phyloP scores from a whole-genome alignment of 1,140 invertebrate genomes.

The Pararge aegeria region DNA sequence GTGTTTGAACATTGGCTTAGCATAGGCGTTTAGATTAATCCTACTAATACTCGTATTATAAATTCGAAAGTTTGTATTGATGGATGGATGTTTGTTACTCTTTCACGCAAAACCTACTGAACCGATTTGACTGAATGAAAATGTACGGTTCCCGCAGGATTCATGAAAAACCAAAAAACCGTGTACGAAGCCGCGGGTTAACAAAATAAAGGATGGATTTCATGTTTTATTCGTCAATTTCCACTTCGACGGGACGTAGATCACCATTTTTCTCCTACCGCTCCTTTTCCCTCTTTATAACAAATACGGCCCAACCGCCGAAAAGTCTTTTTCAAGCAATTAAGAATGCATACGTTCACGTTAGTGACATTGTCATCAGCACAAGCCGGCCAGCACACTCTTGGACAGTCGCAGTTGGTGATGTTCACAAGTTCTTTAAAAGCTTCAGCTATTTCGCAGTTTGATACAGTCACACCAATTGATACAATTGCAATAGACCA shows the following conservation, averaged over 20 bases:
- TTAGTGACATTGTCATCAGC: conserved; percentile 39
- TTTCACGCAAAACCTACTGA: too few species aligned
- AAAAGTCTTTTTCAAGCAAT: conserved; percentile 31
- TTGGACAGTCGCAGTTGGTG: conserved; percentile 39
- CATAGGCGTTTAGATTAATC: too few species aligned
- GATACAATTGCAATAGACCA: conserved; percentile 20
- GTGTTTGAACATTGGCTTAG: too few species aligned
- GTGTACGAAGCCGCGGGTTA: too few species aligned
- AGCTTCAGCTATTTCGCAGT: conserved; percentile 18
- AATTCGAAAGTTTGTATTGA: too few species aligned
- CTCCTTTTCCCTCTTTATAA: conserved; percentile 37
- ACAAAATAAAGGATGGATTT: too few species aligned
- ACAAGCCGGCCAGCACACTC: conserved; percentile 47
- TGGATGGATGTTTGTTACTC: too few species aligned
- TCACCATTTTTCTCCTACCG: background rate
- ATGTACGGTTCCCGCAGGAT: too few species aligned
- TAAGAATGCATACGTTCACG: conserved; percentile 42
- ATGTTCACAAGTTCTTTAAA: conserved; percentile 36
- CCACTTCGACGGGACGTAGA: conserved; percentile 18
- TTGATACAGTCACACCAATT: conserved; percentile 31
- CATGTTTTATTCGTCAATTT: background rate
- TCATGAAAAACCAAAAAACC: too few species aligned
- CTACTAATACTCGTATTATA: too few species aligned
- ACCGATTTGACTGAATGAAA: too few species aligned
- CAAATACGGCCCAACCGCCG: conserved; percentile 40